Conservation (phyloP, 2,113 vertebrate genomes). For the Sorex araneus region DNA sequence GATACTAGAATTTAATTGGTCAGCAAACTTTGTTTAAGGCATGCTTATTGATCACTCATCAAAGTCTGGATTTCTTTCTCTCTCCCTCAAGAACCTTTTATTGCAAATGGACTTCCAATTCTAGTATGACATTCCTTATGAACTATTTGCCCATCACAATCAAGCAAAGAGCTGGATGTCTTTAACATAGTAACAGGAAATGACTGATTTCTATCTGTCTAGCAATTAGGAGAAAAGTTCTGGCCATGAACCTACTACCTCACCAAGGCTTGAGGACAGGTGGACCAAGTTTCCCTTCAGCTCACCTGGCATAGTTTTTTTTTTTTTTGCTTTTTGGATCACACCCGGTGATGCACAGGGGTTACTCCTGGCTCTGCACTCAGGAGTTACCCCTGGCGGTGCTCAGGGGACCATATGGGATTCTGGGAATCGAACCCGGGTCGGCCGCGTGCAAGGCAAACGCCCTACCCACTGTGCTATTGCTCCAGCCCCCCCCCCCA, state of each 20-base stretch:
- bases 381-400: too few relatives aligned
- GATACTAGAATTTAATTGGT: background rate
- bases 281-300: background rate
- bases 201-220: slow-evolving; percentile 16
- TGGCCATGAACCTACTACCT: background rate
- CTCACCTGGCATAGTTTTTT: slow-evolving; percentile 1
- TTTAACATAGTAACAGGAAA: background rate
- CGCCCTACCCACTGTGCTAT: too few relatives aligned
- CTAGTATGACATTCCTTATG: background rate
- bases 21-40: slow-evolving; percentile 50
- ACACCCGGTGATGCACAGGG: too few relatives aligned
- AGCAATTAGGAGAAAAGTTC: background rate
- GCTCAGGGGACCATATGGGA: too few relatives aligned
- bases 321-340: too few relatives aligned
- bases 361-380: too few relatives aligned
- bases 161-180: slow-evolving; percentile 38
- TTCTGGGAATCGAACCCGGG: too few relatives aligned
- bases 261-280: background rate
- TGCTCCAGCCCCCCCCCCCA: too few relatives aligned
- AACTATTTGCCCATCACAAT: background rate
- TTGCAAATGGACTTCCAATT: slow-evolving; percentile 5
- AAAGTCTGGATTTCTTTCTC: slow-evolving; percentile 64
- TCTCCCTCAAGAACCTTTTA: slow-evolving; percentile 45
- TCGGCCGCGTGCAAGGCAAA: too few relatives aligned
- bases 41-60: slow-evolving; percentile 34